phyloP scores from a whole-genome alignment of 2,797 vertebrate species.

The Eidolon dupreanum region DNA sequence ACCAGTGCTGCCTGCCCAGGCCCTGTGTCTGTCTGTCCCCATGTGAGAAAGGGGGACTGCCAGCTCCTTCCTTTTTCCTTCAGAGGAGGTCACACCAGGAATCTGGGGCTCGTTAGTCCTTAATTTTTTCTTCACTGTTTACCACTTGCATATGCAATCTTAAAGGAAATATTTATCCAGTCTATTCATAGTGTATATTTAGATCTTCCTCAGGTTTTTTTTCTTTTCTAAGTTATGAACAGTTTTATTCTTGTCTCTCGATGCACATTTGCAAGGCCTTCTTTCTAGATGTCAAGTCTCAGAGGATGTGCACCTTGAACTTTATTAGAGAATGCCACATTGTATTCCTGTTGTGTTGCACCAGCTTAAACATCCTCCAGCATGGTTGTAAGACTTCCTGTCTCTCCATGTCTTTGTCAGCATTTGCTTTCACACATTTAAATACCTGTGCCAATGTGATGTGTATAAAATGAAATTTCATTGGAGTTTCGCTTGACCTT shows the following conservation, averaged over 20 bases:
- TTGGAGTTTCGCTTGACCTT: not conserved
- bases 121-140: not conserved
- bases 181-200: not conserved
- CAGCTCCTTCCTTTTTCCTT: not conserved
- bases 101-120: not conserved
- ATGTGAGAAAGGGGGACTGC: accelerated
- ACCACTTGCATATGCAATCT: not conserved
- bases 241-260: not conserved
- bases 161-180: not conserved
- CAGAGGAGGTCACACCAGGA: not conserved
- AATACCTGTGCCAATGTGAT: not conserved
- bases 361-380: not conserved
- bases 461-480: not conserved
- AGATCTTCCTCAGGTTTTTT: not conserved
- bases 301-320: not conserved
- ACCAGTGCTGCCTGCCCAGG: accelerated
- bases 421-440: not conserved
- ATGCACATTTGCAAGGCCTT: not conserved
- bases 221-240: not conserved
- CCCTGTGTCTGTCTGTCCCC: not conserved
- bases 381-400: accelerated
- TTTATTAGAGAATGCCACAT: too few relatives aligned
- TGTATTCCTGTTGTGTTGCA: too few relatives aligned
- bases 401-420: not conserved
- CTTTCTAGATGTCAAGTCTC: not conserved